Evolutionary conservation across 1,140 invertebrate genomes (phyloP).

Genomic region (Ceratosolen fusciceps): DNA sequence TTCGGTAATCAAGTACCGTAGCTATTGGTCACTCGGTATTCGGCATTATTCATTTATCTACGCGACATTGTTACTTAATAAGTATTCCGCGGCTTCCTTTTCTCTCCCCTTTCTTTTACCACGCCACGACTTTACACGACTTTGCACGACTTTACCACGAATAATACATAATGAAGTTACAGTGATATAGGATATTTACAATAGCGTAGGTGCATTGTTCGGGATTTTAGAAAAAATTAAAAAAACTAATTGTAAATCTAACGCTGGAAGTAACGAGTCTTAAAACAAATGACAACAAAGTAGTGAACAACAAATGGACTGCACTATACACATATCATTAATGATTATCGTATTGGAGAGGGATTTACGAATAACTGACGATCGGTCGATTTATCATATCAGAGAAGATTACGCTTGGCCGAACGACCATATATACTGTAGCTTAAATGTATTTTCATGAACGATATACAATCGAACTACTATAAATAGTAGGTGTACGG

Average conservation of each 20-base stretch:
- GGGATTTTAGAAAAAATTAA: slow-evolving; percentile 13
- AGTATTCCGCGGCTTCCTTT: not conserved
- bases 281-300: too few species aligned
- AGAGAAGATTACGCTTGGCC: slow-evolving; percentile 38
- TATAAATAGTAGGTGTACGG: slow-evolving; percentile 1
- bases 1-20: too few species aligned
- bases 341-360: slow-evolving; percentile 27
- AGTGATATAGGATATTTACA: slow-evolving; percentile 3
- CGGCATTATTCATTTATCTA: slow-evolving; percentile 32
- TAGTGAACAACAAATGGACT: slow-evolving; percentile 36
- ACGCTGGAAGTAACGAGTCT: slow-evolving; percentile 20
- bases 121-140: too few species aligned
- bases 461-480: slow-evolving; percentile 12
- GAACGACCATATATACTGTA: slow-evolving; percentile 45
- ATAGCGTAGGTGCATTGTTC: not conserved
- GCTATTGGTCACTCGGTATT: too few species aligned
- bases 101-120: too few species aligned
- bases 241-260: slow-evolving; percentile 26
- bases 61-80: slow-evolving; percentile 14
- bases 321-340: slow-evolving; percentile 42
- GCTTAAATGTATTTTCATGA: slow-evolving; percentile 44
- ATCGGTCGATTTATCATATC: slow-evolving; percentile 38
- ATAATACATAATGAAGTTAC: not conserved
- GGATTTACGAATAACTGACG: slow-evolving; percentile 26
- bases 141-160: too few species aligned